phyloP scores from a whole-genome alignment of 2,113 vertebrate genomes.

The Brevimyrus niger region DNA sequence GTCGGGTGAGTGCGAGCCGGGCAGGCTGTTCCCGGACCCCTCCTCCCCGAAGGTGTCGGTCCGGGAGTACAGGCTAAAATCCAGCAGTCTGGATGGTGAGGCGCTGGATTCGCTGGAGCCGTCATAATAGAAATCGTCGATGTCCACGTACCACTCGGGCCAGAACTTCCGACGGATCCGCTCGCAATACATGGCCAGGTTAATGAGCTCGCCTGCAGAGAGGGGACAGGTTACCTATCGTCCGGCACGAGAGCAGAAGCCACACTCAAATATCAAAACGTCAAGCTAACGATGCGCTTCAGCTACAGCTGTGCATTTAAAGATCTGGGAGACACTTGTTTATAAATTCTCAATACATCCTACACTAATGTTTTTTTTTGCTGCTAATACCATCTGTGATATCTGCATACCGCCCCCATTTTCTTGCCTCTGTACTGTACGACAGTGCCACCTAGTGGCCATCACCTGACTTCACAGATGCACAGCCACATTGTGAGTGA shows the following conservation, averaged over 20 bases:
- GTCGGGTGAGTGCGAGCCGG: conserved; percentile 73
- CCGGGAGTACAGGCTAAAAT: conserved; percentile 87
- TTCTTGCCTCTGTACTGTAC: background rate
- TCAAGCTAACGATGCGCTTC: background rate
- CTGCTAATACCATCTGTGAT: background rate
- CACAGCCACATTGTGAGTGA: background rate
- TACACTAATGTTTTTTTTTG: background rate
- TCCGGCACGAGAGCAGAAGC: background rate
- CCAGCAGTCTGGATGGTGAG: conserved; percentile 63
- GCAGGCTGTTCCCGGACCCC: conserved; percentile 66
- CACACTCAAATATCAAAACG: background rate
- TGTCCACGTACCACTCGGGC: conserved; percentile 93
- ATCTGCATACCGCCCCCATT: background rate
- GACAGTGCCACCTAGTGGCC: background rate
- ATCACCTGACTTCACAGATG: no score
- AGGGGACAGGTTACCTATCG: background rate
- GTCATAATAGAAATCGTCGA: conserved; percentile 77
- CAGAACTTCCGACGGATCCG: conserved; percentile 92
- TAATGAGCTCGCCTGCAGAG: conserved; percentile 85
- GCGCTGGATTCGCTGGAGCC: conserved; percentile 69
- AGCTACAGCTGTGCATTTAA: background rate
- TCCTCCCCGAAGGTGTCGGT: conserved; percentile 84
- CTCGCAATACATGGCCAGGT: conserved; percentile 96
- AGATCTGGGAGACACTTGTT: background rate
- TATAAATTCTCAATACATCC: background rate